Evolutionary conservation across 2,113 vertebrate genomes (phyloP), one percentile per base, ranked within the genome.

Genomic region (Menura novaehollandiae): DNA sequence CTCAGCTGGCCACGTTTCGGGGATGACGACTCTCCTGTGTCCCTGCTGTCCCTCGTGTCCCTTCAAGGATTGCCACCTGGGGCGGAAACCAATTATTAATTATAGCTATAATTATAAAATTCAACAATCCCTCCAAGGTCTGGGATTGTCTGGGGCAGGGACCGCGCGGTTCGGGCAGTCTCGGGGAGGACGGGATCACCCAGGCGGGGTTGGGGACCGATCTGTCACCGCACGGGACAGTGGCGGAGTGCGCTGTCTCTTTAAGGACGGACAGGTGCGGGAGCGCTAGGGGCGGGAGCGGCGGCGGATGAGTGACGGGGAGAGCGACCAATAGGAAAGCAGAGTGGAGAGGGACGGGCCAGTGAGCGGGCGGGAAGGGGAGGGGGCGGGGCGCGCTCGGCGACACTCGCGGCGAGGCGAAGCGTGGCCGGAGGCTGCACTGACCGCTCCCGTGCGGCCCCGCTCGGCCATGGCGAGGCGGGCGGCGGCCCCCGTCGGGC

Each of bases 271-370:
- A 62, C 94, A 93, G 91, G 94, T 93, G 91, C 73, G 6, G 41
- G 24, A 4, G 32, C 1, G 41, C 52, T 22, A 17, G 66, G 21
- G 20, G 23, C 15, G 59, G 55, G 8, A 2, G 4, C 4, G 6
- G 16, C 10, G 10, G 19, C 0, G 11, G 1, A 0, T n/a, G 77
- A 88, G 41, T n/a, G 91, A 82, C 60, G 13, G 27, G 4, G 7
- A 0, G 1, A 0, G 0, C 0, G 0, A 2, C 92, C 85, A 90
- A 93, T 93, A 1, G 32, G 0, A 26, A 32, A 6, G 27, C 39
- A 26, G 63, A 6, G 0, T 2, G 16, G 0, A 11, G 23, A 2
- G 1, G 1, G 5, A 1, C 0, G 6, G 41, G 5, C 86, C 91
- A 94, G 82, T 93, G 51, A 64, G 43, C 2, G 28, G 1, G 47